Percentiles rank a stretch among this genome's conserved stretches.
Evolutionary conservation across 1,140 invertebrate species (phyloP).

Genomic region (Ectropis grisescens): DNA sequence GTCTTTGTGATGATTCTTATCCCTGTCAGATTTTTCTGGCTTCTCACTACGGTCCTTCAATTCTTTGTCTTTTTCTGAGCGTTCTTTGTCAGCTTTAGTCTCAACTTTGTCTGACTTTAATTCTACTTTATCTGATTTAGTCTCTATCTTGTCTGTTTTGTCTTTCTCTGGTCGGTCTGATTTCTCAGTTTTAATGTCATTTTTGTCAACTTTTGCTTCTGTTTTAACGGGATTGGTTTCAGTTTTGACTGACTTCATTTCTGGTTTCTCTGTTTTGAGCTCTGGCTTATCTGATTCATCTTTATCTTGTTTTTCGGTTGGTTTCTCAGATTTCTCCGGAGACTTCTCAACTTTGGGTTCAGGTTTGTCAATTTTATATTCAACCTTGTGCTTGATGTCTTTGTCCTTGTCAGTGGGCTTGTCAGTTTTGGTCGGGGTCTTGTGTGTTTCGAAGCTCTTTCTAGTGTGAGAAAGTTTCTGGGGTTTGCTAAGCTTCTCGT

Average conservation of each 20-base stretch:
- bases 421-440: constrained; percentile 30
- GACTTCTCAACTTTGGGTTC: constrained; percentile 8
- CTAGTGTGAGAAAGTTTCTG: constrained; percentile 34
- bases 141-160: background rate
- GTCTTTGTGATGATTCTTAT: constrained; percentile 17
- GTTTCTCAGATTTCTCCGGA: constrained; percentile 13
- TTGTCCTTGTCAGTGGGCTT: constrained; percentile 32
- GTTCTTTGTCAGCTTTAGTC: constrained; percentile 1
- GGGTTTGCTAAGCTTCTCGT: constrained; percentile 27
- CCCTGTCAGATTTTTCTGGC: constrained; percentile 18
- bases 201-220: too few relatives aligned
- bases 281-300: constrained; percentile 16
- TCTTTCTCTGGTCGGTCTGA: background rate
- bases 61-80: constrained; percentile 1
- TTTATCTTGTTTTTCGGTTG: constrained; percentile 11
- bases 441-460: constrained; percentile 39
- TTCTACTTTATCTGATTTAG: background rate
- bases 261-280: constrained; percentile 15
- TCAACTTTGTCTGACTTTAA: background rate
- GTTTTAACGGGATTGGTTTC: constrained; percentile 11
- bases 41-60: background rate
- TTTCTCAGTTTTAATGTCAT: too few relatives aligned
- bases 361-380: constrained; percentile 10
- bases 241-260: constrained; percentile 11
- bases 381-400: constrained; percentile 13